phyloP scores from a whole-genome alignment of 2,113 vertebrate genomes.

The Sprattus sprattus region DNA sequence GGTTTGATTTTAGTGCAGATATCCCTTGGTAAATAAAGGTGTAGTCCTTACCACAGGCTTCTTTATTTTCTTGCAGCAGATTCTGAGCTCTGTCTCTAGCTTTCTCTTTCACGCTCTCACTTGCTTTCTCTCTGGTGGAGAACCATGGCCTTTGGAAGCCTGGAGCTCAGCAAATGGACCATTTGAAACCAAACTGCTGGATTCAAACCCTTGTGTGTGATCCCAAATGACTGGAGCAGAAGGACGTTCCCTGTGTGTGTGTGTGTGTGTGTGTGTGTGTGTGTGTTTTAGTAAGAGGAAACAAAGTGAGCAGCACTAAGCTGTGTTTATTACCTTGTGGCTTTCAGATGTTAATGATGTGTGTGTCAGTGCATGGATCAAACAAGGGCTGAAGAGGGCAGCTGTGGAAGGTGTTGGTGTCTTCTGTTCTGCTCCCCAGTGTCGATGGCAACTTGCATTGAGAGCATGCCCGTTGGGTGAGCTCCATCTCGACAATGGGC shows the following conservation, averaged over 20 bases:
- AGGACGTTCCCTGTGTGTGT: background rate
- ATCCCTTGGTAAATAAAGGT: no score
- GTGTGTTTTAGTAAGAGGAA: background rate
- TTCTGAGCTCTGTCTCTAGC: background rate
- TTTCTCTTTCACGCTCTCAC: background rate
- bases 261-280: background rate
- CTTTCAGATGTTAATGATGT: conserved; percentile 7
- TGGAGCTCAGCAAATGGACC: background rate
- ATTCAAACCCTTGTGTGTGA: background rate
- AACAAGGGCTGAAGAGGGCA: background rate
- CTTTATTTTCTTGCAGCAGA: background rate
- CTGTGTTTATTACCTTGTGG: conserved; percentile 12
- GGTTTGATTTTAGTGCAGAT: background rate
- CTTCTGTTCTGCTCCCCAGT: background rate
- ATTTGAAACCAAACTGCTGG: background rate
- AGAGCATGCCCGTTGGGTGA: background rate
- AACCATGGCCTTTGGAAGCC: background rate
- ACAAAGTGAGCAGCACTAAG: background rate
- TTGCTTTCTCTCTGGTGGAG: background rate
- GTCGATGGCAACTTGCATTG: background rate
- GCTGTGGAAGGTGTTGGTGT: conserved; percentile 10
- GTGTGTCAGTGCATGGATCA: background rate
- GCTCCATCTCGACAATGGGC: background rate
- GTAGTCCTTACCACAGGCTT: background rate
- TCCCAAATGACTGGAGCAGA: background rate